A percentile compares a stretch with the other conserved stretches of the same genome.
Evolutionary conservation across 2,797 vertebrate species (phyloP).

Genomic region (Cuniculus paca): DNA sequence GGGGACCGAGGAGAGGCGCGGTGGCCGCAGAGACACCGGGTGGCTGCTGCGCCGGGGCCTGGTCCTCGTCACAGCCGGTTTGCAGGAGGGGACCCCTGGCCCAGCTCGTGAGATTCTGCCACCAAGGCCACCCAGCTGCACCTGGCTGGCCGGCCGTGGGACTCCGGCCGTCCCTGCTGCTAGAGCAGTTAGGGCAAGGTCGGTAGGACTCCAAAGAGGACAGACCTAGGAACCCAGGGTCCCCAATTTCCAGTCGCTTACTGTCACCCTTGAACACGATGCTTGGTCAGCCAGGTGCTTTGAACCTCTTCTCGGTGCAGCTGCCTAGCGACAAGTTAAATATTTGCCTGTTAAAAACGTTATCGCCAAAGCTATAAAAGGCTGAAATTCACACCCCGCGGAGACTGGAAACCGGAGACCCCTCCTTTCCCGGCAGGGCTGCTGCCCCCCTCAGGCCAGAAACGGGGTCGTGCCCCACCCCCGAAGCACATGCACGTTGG

Average conservation of each 20-base stretch:
- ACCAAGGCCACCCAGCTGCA: not conserved
- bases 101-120: not conserved
- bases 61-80: not conserved
- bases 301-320: not conserved
- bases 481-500: not conserved
- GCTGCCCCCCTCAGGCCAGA: not conserved
- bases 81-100: not conserved
- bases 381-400: not conserved
- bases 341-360: constrained; percentile 22
- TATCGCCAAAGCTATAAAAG: not conserved
- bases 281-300: not conserved
- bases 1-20: accelerated
- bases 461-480: not conserved
- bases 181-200: not conserved
- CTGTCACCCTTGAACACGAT: not conserved
- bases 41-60: not conserved
- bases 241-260: not conserved
- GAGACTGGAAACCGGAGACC: not conserved
- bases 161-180: too few relatives aligned
- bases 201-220: not conserved
- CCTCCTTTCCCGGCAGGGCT: not conserved
- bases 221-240: not conserved
- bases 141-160: accelerated
- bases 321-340: not conserved
- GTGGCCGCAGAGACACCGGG: too few relatives aligned